A percentile compares a stretch with the other conserved stretches of the same genome.
phyloP scores from a whole-genome alignment of 2,797 vertebrate genomes.

The Chaunax sp. region DNA sequence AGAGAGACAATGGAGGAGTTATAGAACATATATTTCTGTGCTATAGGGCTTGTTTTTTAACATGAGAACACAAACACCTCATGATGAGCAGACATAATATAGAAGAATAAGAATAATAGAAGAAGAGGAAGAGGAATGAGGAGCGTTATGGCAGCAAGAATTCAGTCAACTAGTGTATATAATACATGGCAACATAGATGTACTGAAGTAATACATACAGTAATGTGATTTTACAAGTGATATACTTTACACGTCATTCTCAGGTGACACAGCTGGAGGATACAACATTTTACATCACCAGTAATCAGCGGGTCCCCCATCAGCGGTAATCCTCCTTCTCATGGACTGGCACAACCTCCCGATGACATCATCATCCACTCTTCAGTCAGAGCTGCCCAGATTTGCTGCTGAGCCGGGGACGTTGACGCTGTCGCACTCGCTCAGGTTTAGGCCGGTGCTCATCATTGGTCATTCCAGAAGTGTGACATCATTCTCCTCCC shows the following conservation, averaged over 20 bases:
- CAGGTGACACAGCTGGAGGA: not conserved
- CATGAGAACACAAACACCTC: constrained; percentile 62
- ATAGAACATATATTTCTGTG: constrained; percentile 50
- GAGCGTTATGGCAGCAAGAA: constrained; percentile 15
- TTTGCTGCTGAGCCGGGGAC: too few species aligned
- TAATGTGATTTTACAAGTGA: constrained; percentile 14
- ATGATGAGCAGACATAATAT: constrained; percentile 47
- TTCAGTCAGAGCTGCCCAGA: too few species aligned
- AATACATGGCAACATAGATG: constrained; percentile 14
- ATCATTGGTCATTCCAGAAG: too few species aligned
- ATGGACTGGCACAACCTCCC: too few species aligned
- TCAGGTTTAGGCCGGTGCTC: too few species aligned
- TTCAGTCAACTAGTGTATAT: constrained; percentile 21
- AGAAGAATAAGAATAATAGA: constrained; percentile 35
- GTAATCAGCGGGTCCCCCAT: too few species aligned
- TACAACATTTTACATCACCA: too few species aligned
- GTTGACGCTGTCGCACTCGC: too few species aligned
- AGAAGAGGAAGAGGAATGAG: constrained; percentile 12
- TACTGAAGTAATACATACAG: constrained; percentile 9
- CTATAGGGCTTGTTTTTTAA: constrained; percentile 53
- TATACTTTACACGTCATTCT: too few species aligned
- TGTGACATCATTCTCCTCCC: too few species aligned
- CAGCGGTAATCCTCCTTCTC: too few species aligned
- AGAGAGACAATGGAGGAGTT: constrained; percentile 19
- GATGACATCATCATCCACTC: too few species aligned